A percentile compares a stretch with the other conserved stretches of the same genome.
Conservation (phyloP, 2,888 invertebrate species). For the Drosophila mimica region DNA sequence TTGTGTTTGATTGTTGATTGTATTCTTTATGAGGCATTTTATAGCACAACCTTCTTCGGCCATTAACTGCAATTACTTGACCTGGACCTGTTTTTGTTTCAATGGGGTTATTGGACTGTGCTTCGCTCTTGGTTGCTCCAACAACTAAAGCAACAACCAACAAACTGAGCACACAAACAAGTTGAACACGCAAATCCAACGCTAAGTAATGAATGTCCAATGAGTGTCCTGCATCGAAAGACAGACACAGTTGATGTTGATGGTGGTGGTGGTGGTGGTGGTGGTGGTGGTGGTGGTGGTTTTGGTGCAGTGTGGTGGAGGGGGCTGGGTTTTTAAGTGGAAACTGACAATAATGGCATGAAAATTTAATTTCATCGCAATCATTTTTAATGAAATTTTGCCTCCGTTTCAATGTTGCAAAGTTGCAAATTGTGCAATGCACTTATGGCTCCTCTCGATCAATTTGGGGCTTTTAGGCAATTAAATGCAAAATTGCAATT, state of each 20-base stretch:
- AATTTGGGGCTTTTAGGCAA: slow-evolving; percentile 23
- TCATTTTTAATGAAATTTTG: slow-evolving; percentile 26
- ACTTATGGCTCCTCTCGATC: slow-evolving; percentile 37
- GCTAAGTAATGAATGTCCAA: slow-evolving; percentile 45
- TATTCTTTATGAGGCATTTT: slow-evolving; percentile 55
- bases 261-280: neutral
- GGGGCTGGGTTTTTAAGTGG: neutral
- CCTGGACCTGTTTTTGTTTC: slow-evolving; percentile 30
- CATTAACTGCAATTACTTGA: slow-evolving; percentile 63
- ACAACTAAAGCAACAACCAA: slow-evolving; percentile 3
- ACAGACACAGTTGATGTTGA: neutral
- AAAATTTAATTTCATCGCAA: slow-evolving; percentile 45
- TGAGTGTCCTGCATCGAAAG: slow-evolving; percentile 9
- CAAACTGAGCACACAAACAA: neutral
- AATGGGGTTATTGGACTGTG: slow-evolving; percentile 41
- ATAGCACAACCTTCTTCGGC: slow-evolving; percentile 44
- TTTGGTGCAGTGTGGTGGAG: neutral
- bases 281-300: neutral
- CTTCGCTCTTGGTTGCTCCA: slow-evolving; percentile 2
- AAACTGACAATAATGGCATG: slow-evolving; percentile 17
- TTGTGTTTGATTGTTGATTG: slow-evolving; percentile 53
- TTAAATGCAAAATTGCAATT: slow-evolving; percentile 36
- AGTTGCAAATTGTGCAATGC: slow-evolving; percentile 25
- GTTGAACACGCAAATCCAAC: slow-evolving; percentile 44
- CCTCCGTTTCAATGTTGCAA: neutral